These are phyloP conservation scores for Clitarchus hookeri DNA, from an alignment of 2,888 invertebrate genomes.

Conservation along the genomic window DNA sequence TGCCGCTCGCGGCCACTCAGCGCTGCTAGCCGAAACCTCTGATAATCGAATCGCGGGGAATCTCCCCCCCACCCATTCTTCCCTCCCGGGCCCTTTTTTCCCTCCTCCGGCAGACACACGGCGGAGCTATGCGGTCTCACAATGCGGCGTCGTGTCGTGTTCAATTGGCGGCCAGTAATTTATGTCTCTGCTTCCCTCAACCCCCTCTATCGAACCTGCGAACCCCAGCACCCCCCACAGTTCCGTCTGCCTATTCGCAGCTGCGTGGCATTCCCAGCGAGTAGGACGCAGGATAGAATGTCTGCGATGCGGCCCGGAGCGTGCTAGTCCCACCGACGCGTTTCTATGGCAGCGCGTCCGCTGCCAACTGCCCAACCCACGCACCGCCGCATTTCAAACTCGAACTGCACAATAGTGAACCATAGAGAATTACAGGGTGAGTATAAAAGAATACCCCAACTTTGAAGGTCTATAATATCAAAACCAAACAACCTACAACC, in stretches of 20 bases:
- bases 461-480: no score
- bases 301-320: not conserved
- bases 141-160: not conserved
- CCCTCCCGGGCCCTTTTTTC: not conserved
- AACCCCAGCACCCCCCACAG: not conserved
- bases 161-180: not conserved
- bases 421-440: no score
- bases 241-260: not conserved
- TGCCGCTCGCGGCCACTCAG: not conserved
- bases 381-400: no score
- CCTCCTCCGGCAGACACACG: not conserved
- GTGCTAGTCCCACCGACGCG: not conserved
- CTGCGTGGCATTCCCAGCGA: not conserved
- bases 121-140: not conserved
- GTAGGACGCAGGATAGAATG: not conserved
- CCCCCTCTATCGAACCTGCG: not conserved
- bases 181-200: not conserved
- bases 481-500: no score
- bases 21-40: not conserved
- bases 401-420: no score
- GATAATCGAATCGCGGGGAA: conserved; percentile 4
- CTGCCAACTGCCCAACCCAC: not conserved
- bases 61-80: not conserved
- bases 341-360: not conserved
- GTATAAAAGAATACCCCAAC: no score